Evolutionary conservation across 2,797 vertebrate species (phyloP).

Genomic region (Mormyrops boulengeri): DNA sequence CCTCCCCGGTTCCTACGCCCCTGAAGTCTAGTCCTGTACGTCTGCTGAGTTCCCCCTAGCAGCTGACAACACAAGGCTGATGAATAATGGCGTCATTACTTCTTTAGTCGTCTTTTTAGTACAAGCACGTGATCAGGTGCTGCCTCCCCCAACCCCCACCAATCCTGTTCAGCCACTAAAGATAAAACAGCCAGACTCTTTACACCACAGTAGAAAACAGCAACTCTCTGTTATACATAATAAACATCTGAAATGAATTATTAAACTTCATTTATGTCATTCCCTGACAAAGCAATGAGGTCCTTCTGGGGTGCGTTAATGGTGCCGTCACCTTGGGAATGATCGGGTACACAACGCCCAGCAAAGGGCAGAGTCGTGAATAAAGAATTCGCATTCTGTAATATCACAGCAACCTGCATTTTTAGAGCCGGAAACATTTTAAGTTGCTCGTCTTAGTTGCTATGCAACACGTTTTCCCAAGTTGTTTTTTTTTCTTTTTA

Average conservation of each 20-base stretch:
- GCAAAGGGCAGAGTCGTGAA: neutral
- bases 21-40: neutral
- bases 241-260: constrained; percentile 36
- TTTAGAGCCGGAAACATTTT: neutral
- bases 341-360: neutral
- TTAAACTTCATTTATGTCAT: constrained; percentile 33
- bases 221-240: constrained; percentile 28
- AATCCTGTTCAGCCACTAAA: constrained; percentile 21
- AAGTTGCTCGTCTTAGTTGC: constrained; percentile 24
- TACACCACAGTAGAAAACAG: constrained; percentile 8
- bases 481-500: neutral
- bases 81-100: neutral
- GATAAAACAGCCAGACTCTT: constrained; percentile 23
- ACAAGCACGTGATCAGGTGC: neutral
- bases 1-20: neutral
- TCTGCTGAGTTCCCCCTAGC: neutral
- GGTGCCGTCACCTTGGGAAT: constrained; percentile 17
- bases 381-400: neutral
- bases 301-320: constrained; percentile 25
- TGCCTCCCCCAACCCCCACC: constrained; percentile 19
- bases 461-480: neutral
- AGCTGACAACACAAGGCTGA: neutral
- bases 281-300: constrained; percentile 18
- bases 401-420: neutral
- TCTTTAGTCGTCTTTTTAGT: neutral